phyloP scores from a whole-genome alignment of 2,113 vertebrate genomes.

The Thomomys bottae region DNA sequence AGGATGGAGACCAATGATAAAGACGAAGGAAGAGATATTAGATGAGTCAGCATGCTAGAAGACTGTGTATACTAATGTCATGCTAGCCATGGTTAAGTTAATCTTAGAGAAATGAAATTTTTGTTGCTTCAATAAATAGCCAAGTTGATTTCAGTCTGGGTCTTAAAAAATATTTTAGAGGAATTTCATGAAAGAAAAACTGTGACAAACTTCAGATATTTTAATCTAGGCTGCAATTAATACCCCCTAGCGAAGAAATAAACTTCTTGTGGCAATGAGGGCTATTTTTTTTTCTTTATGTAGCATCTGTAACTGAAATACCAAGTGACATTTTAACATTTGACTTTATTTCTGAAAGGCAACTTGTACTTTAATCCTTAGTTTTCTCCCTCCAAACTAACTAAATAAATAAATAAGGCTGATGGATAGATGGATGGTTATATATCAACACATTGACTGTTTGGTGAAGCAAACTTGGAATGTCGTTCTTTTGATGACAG shows the following conservation, averaged over 20 bases:
- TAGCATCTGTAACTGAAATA: neutral
- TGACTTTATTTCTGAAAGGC: slow-evolving; percentile 71
- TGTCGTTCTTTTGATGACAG: slow-evolving; percentile 56
- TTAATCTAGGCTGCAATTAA: neutral
- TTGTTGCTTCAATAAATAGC: neutral
- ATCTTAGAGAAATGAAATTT: neutral
- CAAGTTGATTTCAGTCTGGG: slow-evolving; percentile 2
- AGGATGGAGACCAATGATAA: neutral
- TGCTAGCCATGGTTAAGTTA: neutral
- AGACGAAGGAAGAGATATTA: neutral
- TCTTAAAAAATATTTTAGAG: slow-evolving; percentile 46
- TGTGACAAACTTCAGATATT: neutral
- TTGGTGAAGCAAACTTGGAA: slow-evolving; percentile 70
- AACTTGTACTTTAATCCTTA: slow-evolving; percentile 55
- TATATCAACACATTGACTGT: neutral
- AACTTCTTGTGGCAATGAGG: neutral
- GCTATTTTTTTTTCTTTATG: neutral
- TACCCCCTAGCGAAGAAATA: neutral
- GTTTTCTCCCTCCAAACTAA: neutral
- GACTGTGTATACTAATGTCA: neutral
- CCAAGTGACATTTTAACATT: slow-evolving; percentile 29
- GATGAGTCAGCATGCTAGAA: rapidly evolving
- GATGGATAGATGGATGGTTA: neutral
- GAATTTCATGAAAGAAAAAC: slow-evolving; percentile 24
- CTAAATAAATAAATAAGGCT: neutral